phyloP scores from a whole-genome alignment of 2,113 vertebrate genomes.

The Garra rufa region DNA sequence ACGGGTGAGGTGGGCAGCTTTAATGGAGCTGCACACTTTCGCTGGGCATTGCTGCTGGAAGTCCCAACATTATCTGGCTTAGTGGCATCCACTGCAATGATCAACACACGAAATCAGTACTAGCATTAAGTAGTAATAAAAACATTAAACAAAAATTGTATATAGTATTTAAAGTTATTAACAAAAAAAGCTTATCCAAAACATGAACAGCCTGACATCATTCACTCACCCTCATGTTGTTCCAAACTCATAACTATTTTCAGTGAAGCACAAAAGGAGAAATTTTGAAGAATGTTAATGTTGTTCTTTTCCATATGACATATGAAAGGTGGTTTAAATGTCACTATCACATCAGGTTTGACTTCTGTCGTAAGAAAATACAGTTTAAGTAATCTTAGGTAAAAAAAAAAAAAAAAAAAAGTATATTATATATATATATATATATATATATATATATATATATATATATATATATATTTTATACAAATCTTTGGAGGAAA shows the following conservation, averaged over 20 bases:
- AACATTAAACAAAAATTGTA: too few relatives aligned
- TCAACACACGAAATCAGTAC: not conserved
- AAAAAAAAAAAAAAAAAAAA: not conserved
- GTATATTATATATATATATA: too few relatives aligned
- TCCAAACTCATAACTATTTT: not conserved
- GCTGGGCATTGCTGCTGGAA: not conserved
- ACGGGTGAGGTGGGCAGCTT: not conserved
- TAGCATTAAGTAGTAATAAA: not conserved
- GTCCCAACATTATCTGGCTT: not conserved
- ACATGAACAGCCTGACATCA: not conserved
- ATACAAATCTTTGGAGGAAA: too few relatives aligned
- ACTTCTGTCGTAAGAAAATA: not conserved
- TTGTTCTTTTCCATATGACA: not conserved
- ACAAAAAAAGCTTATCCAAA: not conserved
- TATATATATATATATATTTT: too few relatives aligned
- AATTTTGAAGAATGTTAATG: not conserved
- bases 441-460: too few relatives aligned
- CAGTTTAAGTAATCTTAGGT: not conserved
- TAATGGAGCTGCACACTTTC: not conserved
- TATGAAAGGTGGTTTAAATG: too few relatives aligned
- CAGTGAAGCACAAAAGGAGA: not conserved
- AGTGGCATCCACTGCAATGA: not conserved
- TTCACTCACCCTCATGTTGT: not conserved
- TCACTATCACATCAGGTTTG: not conserved
- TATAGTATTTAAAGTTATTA: too few relatives aligned